Evolutionary conservation across 1,140 invertebrate genomes (phyloP).

Genomic region (Achatina immaculata): DNA sequence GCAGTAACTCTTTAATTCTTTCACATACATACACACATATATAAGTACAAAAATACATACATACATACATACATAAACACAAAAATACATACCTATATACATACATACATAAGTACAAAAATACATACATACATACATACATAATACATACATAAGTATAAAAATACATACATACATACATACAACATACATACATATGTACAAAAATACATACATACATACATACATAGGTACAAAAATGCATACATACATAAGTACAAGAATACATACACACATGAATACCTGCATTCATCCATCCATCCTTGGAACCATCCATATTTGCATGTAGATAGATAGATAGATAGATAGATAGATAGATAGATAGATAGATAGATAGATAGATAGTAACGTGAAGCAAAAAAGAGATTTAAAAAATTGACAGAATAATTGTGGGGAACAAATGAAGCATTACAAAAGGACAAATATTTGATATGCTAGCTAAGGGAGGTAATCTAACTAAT

Average conservation of each 20-base stretch:
- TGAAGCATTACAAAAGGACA: no score
- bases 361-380: no score
- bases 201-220: conserved; percentile 26
- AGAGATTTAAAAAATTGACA: no score
- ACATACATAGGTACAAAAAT: conserved; percentile 25
- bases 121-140: conserved; percentile 27
- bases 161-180: conserved; percentile 21
- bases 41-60: conserved; percentile 20
- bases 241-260: conserved; percentile 31
- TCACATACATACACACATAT: conserved; percentile 28
- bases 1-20: no score
- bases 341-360: no score
- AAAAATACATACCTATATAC: no score
- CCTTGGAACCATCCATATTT: conserved; percentile 20
- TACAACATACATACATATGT: conserved; percentile 19
- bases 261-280: conserved; percentile 17
- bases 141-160: conserved; percentile 33
- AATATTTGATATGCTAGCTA: no score
- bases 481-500: no score
- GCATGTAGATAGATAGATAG: conserved; percentile 26
- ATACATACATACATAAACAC: conserved; percentile 27
- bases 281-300: conserved; percentile 27
- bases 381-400: no score
- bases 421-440: no score
- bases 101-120: conserved; percentile 18